These are phyloP conservation scores for Xenopus tropicalis DNA, from an alignment of 2,113 vertebrate genomes.

Conservation along the genomic window UCB_Xtro_10.0 CM004451.2:52177001-52177500, in stretches of 20 bases:
- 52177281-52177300: slow-evolving; percentile 2
- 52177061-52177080: no score
- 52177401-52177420: slow-evolving; percentile 45
- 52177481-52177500: slow-evolving; percentile 2
- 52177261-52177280: slow-evolving; percentile 29
- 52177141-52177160: slow-evolving; percentile 2
- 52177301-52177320: slow-evolving; percentile 47
- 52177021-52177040: no score
- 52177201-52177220: slow-evolving; percentile 34
- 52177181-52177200: slow-evolving; percentile 27
- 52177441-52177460: slow-evolving; percentile 46
- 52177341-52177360: slow-evolving; percentile 45
- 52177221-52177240: slow-evolving; percentile 41
- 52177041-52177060: no score
- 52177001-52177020: no score
- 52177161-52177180: slow-evolving; percentile 23
- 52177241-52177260: slow-evolving; percentile 33
- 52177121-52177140: no score
- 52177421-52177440: slow-evolving; percentile 41
- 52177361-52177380: slow-evolving; percentile 50
- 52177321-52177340: slow-evolving; percentile 38
- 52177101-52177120: no score
- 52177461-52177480: slow-evolving; percentile 22
- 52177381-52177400: slow-evolving; percentile 49
- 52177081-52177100: no score